phyloP scores from a whole-genome alignment of 2,797 vertebrate species.

The Melopsittacus undulatus region DNA sequence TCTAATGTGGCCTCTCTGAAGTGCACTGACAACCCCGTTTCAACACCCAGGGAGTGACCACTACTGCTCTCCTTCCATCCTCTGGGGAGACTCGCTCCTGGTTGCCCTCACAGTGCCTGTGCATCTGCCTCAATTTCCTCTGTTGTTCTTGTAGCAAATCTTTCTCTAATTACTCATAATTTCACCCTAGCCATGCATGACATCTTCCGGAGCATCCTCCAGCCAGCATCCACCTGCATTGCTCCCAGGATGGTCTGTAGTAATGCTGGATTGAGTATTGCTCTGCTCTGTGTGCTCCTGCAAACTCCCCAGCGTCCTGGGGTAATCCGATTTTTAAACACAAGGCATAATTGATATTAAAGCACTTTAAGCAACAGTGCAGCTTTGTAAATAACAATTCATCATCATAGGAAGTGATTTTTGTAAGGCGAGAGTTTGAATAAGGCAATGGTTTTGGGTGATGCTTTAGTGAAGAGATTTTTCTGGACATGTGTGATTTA shows the following conservation, averaged over 20 bases:
- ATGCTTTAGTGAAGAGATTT: constrained; percentile 28
- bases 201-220: neutral
- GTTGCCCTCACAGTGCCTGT: neutral
- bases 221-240: accelerated
- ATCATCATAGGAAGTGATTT: neutral
- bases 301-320: neutral
- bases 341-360: constrained; percentile 41
- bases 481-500: constrained; percentile 48
- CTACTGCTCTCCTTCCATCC: neutral
- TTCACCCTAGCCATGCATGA: neutral
- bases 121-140: neutral
- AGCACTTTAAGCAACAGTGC: neutral
- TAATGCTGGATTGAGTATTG: neutral
- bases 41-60: neutral
- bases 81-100: neutral
- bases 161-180: neutral
- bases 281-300: neutral
- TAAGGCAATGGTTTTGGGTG: constrained; percentile 33
- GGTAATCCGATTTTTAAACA: constrained; percentile 34
- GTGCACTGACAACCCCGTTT: neutral
- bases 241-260: neutral
- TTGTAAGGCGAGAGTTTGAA: neutral
- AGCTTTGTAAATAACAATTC: constrained; percentile 46
- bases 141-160: neutral
- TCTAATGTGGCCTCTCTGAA: neutral